Evolutionary conservation across 2,888 invertebrate species (phyloP).

Genomic region (Megamerina dolium): DNA sequence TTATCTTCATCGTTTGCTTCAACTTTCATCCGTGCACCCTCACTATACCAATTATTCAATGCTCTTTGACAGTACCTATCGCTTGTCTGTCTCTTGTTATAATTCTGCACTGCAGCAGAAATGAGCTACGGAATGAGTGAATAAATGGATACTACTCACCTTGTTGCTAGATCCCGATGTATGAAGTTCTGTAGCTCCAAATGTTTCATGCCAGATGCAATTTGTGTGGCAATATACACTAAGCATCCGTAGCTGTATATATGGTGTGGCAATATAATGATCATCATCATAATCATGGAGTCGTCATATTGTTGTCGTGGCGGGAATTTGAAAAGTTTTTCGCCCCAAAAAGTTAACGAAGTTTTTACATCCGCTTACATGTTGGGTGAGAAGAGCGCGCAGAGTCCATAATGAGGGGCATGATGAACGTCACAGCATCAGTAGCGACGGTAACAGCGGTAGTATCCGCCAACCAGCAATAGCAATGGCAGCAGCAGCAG

Average conservation of each 20-base stretch:
- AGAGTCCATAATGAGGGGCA: neutral
- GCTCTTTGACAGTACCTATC: no score
- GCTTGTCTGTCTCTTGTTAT: no score
- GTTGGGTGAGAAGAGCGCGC: neutral
- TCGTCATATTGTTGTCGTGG: slow-evolving; percentile 6
- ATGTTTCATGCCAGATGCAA: slow-evolving; percentile 87
- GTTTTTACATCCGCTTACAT: slow-evolving; percentile 36
- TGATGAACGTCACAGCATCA: neutral
- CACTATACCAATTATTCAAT: no score
- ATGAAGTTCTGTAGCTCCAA: slow-evolving; percentile 78
- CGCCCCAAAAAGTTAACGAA: slow-evolving; percentile 37
- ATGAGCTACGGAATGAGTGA: no score
- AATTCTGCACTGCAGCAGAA: no score
- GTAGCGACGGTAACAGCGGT: neutral
- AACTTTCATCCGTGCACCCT: no score
- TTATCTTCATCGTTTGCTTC: no score
- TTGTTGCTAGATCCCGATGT: slow-evolving; percentile 78
- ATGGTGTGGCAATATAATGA: no score
- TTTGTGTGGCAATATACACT: slow-evolving; percentile 80
- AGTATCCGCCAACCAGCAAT: neutral
- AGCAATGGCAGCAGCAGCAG: neutral
- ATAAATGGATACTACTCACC: no score
- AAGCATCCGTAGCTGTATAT: slow-evolving; percentile 68
- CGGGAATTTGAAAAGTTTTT: slow-evolving; percentile 32
- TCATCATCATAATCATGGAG: no score